Evolutionary conservation across 2,113 vertebrate species (phyloP), one percentile per base, ranked within the genome.

Genomic region (Sisor rabdophorus): DNA sequence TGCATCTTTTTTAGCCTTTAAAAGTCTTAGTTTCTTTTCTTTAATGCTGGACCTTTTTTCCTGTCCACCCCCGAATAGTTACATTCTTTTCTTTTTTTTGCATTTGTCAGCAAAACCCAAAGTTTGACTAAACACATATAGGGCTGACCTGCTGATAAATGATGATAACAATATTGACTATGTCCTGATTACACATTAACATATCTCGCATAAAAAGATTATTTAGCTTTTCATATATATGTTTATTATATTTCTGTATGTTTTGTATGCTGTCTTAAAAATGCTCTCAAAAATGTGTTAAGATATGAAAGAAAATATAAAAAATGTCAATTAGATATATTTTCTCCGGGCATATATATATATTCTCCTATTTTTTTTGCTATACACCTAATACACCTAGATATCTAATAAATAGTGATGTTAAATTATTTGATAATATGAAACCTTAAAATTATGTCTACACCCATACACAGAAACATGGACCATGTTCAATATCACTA

Each of bases 1-100:
- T 65, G 48, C 75, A 92, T 92, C 89, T 83, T 78, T 85, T 89
- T 88, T 86, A 82, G 85, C 87, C 87, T 86, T 85, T 73, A 83
- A 75, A 85, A 78, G 77, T 79, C 77, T 86, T 74, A 76, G 82
- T 80, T 82, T 88, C 76, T 59, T 64, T 75, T 75, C 52, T 76
- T 81, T 75, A 50, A 79, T 52, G 69, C 86, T 87, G 80, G 55
- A 24, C 28, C n/a, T 52, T 61, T 44, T 73, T 71, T 65, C 48
- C 40, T 44, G 11, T 52, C 26, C 58, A 54, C 76, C 60, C 44
- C 76, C 56, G 16, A 28, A 30, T 59, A 26, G 16, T 40, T 61
- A 5, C 28, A 15, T 30, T 78, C 20, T 53, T 9, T 47, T 48
- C 65, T 48, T 54, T 32, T 71, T 36, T 59, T 68, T 7, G 20